Evolutionary conservation across 2,113 vertebrate species (phyloP), one percentile per base, ranked within the genome.

Genomic region (Verasper variegatus): DNA sequence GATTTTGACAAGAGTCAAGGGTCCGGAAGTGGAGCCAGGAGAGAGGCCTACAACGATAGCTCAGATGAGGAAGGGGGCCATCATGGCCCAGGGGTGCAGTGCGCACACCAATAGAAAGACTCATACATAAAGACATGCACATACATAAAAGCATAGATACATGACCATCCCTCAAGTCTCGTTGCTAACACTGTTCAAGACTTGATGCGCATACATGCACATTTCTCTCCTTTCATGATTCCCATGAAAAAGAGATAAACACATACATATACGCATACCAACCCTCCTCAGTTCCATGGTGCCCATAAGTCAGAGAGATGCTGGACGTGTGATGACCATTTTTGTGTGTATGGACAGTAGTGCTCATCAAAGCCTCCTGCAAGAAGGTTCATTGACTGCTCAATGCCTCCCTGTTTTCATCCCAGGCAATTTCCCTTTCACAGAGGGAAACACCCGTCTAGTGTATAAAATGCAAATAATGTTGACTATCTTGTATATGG

Each of bases 41-140:
- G 96, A 60, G 97, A 98, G 90, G 98, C 97, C 20, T 99, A 99
- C 72, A 98, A 98, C 0, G 97, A 99, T 92, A 98, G 98, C 85
- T 99, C 97, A 62, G 98, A 99, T 82, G 98, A 99, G 73, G 98
- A 99, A 89, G 96, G 96, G 49, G 95, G 97, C 82, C 97, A 97
- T 76, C 97, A 99, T 26, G 97, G 98, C 76, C 97, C 97, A 51
- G 98, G 98, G 85, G 98, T 99, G 79, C 98, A 98, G 93, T 99
- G 98, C 80, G 97, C 98, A 89, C 98, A 99, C 87, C 98, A 99
- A 94, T 99, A 95, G 91, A 82, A 79, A 86, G 85, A 91, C 89
- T 88, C 80, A 26, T 54, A 9, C 51, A 54, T 54, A 54, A 54
- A 54, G 51, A 54, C 51, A 54, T 54, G 35, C n/a, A 85, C 68